phyloP scores from a whole-genome alignment of 2,797 vertebrate genomes.

The Denticeps clupeoides region DNA sequence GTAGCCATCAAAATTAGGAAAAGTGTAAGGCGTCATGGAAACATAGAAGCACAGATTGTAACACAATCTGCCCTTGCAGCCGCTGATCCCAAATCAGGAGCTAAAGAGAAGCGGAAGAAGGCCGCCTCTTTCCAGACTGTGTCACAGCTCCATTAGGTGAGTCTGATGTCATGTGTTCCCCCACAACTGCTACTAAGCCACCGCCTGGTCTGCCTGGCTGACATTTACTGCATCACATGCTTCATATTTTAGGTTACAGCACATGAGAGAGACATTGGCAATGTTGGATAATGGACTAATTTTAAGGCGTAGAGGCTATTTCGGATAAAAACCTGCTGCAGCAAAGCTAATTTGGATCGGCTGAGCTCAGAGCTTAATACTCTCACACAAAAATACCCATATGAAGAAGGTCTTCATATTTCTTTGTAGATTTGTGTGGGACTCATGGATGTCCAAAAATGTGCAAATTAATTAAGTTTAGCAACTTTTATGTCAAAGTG shows the following conservation, averaged over 20 bases:
- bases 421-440: too few species aligned
- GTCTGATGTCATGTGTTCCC: constrained; percentile 13
- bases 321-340: not conserved
- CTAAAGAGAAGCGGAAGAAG: constrained; percentile 87
- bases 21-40: too few species aligned
- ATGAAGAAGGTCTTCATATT: too few species aligned
- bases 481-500: too few species aligned
- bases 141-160: constrained; percentile 88
- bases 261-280: not conserved
- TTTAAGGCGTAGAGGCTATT: not conserved
- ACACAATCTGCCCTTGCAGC: constrained; percentile 30
- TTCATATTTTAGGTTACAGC: constrained; percentile 1
- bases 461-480: too few species aligned
- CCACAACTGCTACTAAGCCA: not conserved
- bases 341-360: not conserved
- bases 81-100: constrained; percentile 57
- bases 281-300: not conserved
- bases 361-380: not conserved
- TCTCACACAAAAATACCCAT: too few species aligned
- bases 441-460: too few species aligned
- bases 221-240: not conserved
- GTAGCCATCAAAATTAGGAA: too few species aligned
- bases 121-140: constrained; percentile 88
- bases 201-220: not conserved
- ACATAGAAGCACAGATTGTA: too few species aligned